Evolutionary conservation across 1,140 invertebrate genomes (phyloP).

Genomic region (Drosophila littoralis): DNA sequence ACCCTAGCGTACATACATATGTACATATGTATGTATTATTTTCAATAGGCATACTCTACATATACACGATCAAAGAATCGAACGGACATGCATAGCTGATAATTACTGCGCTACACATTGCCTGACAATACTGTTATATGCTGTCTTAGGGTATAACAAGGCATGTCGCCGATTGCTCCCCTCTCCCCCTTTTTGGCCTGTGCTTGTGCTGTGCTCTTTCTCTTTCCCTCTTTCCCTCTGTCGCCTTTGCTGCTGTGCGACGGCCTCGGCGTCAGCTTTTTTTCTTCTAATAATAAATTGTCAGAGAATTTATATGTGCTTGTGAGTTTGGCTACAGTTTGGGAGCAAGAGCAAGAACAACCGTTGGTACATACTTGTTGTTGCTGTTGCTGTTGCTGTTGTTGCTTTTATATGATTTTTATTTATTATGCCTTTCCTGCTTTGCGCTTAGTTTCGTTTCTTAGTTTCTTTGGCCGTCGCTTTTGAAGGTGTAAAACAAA

Average conservation of each 20-base stretch:
- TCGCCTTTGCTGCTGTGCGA: background rate
- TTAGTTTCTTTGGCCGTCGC: slow-evolving; percentile 11
- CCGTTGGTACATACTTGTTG: slow-evolving; percentile 16
- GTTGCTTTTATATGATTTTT: slow-evolving; percentile 44
- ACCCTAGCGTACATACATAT: background rate
- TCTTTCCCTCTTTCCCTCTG: slow-evolving; percentile 10
- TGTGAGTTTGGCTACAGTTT: slow-evolving; percentile 48
- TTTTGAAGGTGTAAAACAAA: slow-evolving; percentile 13
- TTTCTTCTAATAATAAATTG: slow-evolving; percentile 80
- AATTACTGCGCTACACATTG: too few species aligned
- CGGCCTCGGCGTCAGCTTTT: slow-evolving; percentile 65
- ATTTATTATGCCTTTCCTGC: slow-evolving; percentile 58
- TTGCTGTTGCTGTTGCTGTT: slow-evolving; percentile 21
- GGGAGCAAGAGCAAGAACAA: slow-evolving; percentile 25
- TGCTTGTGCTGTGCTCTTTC: slow-evolving; percentile 10
- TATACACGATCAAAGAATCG: too few species aligned
- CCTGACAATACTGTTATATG: background rate
- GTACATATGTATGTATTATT: too few species aligned
- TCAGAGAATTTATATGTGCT: slow-evolving; percentile 73
- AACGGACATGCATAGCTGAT: too few species aligned
- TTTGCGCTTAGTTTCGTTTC: slow-evolving; percentile 42
- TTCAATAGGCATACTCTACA: too few species aligned
- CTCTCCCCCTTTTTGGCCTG: background rate
- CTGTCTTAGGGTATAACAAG: background rate
- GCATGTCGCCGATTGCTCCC: background rate